Percentiles rank a stretch among this genome's conserved stretches.
phyloP scores from a whole-genome alignment of 2,797 vertebrate species.

The Rhinophrynus dorsalis region DNA sequence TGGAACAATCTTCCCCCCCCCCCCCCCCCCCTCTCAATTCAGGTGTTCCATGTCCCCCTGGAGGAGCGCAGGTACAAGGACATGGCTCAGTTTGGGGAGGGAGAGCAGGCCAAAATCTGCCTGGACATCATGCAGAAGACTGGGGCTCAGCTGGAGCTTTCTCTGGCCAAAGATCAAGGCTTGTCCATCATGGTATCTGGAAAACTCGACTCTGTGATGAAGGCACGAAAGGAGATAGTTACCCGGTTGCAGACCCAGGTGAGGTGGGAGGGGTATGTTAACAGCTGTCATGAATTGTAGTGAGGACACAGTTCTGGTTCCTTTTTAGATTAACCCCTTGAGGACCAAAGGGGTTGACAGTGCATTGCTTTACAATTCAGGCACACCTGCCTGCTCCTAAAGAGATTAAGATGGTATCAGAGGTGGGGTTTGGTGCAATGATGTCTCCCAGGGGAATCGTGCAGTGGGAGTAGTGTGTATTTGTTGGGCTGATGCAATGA shows the following conservation, averaged over 20 bases:
- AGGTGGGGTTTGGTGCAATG: no score
- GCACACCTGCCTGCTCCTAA: no score
- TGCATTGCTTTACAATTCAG: no score
- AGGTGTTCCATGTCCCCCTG: constrained; percentile 98
- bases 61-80: constrained; percentile 99
- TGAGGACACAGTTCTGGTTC: not conserved
- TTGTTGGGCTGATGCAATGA: constrained; percentile 27
- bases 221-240: constrained; percentile 98
- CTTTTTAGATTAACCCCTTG: no score
- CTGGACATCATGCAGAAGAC: constrained; percentile 99
- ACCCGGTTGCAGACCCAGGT: constrained; percentile 98
- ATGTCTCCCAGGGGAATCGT: not conserved
- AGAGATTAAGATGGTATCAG: no score
- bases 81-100: constrained; percentile 98
- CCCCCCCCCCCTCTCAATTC: no score
- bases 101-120: constrained; percentile 98
- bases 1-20: no score
- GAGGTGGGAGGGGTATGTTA: not conserved
- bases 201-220: constrained; percentile 97
- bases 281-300: no score
- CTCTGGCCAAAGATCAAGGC: constrained; percentile 98
- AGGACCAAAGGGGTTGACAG: no score
- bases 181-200: constrained; percentile 99
- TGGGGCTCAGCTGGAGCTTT: constrained; percentile 95
- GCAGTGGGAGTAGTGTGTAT: constrained; percentile 11